Conservation (phyloP, 2,888 invertebrate genomes). For the Drosophila koepferae region DNA sequence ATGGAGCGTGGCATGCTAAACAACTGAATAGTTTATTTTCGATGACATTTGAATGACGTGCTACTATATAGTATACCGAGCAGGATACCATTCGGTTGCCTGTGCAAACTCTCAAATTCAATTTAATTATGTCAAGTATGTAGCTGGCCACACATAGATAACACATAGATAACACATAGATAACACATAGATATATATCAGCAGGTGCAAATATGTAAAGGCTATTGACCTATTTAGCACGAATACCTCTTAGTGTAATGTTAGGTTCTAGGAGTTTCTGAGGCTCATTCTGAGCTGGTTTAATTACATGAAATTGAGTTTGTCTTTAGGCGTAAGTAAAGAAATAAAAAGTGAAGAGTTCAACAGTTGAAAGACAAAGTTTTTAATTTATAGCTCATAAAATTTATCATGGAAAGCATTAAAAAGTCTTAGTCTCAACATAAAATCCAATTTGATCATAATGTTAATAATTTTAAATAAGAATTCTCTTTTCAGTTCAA, state of each 20-base stretch:
- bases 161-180: not conserved
- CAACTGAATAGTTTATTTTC: conserved; percentile 12
- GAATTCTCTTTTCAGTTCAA: too few relatives aligned
- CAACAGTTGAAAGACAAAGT: not conserved
- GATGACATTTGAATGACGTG: conserved; percentile 23
- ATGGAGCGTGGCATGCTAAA: conserved; percentile 40
- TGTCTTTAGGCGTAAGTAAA: not conserved
- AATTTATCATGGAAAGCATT: too few relatives aligned
- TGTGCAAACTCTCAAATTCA: not conserved
- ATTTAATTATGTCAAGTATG: conserved; percentile 18
- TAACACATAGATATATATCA: conserved; percentile 2
- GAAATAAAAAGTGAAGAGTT: not conserved
- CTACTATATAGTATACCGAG: not conserved
- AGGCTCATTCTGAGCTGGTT: not conserved
- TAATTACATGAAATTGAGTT: not conserved
- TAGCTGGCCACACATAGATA: not conserved
- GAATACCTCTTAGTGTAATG: too few relatives aligned
- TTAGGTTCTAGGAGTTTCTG: too few relatives aligned
- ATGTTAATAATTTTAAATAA: too few relatives aligned
- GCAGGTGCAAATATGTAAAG: conserved; percentile 4
- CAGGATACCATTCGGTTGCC: conserved; percentile 5
- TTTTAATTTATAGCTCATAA: not conserved
- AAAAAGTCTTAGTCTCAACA: too few relatives aligned
- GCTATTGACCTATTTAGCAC: conserved; percentile 8
- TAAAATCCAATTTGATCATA: too few relatives aligned